These are phyloP conservation scores for Acanthococcus lagerstroemiae DNA, from an alignment of 2,888 invertebrate genomes.

Conservation along the genomic window DNA sequence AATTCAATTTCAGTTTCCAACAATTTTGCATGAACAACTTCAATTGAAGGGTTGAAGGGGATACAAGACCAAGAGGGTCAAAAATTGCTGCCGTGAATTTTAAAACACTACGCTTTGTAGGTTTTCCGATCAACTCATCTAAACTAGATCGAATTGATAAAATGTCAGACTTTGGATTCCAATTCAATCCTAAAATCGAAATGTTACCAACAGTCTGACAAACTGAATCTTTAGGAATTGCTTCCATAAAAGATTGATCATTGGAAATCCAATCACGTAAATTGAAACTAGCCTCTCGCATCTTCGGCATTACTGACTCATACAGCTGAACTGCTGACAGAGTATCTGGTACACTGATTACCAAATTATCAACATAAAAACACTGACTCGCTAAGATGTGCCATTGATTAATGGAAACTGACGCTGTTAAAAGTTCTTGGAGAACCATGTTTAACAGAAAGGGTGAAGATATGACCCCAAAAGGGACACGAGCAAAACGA, in stretches of 20 bases:
- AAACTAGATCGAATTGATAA: neutral
- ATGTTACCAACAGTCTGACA: neutral
- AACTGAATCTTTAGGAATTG: neutral
- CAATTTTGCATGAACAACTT: neutral
- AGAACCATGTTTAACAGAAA: neutral
- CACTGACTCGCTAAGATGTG: neutral
- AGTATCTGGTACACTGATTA: slow-evolving; percentile 31
- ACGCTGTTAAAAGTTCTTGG: neutral
- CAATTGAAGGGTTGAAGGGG: neutral
- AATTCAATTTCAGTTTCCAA: neutral
- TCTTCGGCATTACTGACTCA: neutral
- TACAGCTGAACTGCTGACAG: neutral
- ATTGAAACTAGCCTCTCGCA: neutral
- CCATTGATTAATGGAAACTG: neutral
- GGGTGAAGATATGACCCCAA: neutral
- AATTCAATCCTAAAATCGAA: neutral
- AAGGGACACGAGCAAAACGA: neutral
- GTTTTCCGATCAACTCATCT: neutral
- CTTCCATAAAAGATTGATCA: neutral
- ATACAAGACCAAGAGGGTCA: neutral
- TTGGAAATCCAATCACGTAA: neutral
- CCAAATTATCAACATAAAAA: slow-evolving; percentile 39
- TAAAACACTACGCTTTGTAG: neutral
- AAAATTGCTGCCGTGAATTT: neutral
- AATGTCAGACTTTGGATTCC: neutral